Base-by-base conservation (phyloP, 2,888 invertebrate genomes). In the Tachina lurida region DNA sequence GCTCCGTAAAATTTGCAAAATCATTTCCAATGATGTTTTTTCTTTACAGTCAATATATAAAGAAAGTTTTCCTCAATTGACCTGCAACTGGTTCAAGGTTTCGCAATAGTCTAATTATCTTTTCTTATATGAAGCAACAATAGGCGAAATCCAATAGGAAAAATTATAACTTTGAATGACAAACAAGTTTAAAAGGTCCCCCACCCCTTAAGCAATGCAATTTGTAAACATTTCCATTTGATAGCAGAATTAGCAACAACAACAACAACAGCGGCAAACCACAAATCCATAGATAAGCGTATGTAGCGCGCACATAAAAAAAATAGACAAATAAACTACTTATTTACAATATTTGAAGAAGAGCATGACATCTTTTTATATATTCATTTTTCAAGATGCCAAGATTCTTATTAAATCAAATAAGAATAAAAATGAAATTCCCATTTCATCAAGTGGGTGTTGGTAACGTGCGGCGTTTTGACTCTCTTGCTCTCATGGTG, bases 381-480 rank as follows among this genome's bases (percentile, higher is more conserved):
- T 41, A 22, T 47, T 52, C 5, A 7, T 65, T 22, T 41, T n/a
- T 47, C 17, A 39, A 39, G 52, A 31, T 22, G 43, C 15, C 49
- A 39, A 77, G 1, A 15, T 39, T 22, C 19, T 3, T 19, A 10
- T 49, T 10, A 7, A 68, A 39, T 12, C 8, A 68, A 10, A 41
- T 52, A 17, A 19, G 17, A 22, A 17, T 19, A 70, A 56, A 43
- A 54, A 19, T 8, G 43, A 65, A 65, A 41, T 62, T 45, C 10
- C 31, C 41, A 60, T 43, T 68, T 17, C 15, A 63, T 43, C 60
- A 70, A 79, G 31, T 71, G 43, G 68, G 68, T 75, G 62, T 60
- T 47, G 60, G 67, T 77, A 54, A 81, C 84, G 73, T 84, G 77
- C 74, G 73, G 77, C 77, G 81, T 81, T 84, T 81, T 81, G 84